Evolutionary conservation across 2,113 vertebrate species (phyloP).

Genomic region (Riparia riparia): DNA sequence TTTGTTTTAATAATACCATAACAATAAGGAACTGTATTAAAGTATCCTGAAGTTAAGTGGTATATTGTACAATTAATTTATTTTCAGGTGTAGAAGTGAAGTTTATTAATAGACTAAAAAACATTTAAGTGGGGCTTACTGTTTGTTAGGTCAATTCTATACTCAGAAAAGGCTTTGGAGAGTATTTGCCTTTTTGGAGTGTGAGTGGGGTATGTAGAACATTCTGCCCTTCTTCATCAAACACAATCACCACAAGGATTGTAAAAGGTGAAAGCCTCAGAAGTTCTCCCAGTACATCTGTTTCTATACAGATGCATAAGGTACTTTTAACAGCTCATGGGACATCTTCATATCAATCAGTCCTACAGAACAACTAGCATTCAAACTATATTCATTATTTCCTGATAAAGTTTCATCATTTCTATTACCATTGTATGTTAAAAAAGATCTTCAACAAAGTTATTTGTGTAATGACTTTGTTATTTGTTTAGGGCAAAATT

Average conservation of each 20-base stretch:
- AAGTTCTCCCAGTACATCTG: neutral
- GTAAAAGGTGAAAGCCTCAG: neutral
- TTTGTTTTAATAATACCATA: neutral
- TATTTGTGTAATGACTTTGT: neutral
- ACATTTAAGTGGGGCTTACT: neutral
- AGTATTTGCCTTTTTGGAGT: neutral
- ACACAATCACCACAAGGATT: neutral
- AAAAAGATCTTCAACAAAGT: neutral
- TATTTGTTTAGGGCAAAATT: neutral
- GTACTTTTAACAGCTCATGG: neutral
- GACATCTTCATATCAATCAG: neutral
- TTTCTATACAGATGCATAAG: neutral
- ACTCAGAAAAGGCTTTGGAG: neutral
- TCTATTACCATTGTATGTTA: neutral
- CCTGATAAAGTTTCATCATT: neutral
- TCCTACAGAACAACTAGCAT: neutral
- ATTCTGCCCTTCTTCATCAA: neutral
- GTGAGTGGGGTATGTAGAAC: accelerated
- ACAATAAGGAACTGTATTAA: neutral
- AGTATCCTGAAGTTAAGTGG: neutral
- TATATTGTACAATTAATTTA: neutral
- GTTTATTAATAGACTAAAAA: neutral
- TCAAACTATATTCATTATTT: neutral
- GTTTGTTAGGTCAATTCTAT: neutral
- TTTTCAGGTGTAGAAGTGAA: neutral